Base-by-base conservation (phyloP, 1,140 invertebrate genomes). In the Meloidogyne hapla region DNA sequence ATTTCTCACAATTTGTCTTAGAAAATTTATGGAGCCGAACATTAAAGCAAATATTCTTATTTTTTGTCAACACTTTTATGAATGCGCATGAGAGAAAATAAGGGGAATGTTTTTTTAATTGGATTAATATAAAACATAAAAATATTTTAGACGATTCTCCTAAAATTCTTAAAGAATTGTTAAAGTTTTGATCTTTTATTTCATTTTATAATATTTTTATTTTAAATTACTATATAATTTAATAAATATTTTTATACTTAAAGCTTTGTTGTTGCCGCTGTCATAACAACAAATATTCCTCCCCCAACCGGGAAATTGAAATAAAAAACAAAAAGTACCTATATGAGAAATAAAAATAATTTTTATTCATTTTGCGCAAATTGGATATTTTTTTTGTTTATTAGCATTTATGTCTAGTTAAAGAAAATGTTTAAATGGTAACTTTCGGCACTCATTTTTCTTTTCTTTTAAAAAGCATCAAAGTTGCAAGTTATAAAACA, bases 261-360 rank as follows among this genome's bases (percentile, higher is more conserved):
- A 56, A 56, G n/a, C 48, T 56, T 56, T 56, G 48, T 56, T 56
- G 48, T 56, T 56, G n/a, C 48, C 48, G 48, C 48, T 56, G 48
- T 56, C 48, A 56, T 56, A 56, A 56, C 48, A 56, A 56, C 48
- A 56, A 56, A 56, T n/a, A 56, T n/a, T n/a, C 3, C 13, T 12
- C 40, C 9, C 13, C 1, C 1, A 45, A 45, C 42, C 42, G 42
- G 42, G 48, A 56, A 56, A 56, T 56, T 18, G 48, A 56, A 56
- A 56, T 56, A n/a, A 56, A 56, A 6, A 56, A 56, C 3, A 56
- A n/a, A 15, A 18, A 48, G 45, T 33, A 33, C 33, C 33, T 33
- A 33, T 33, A 33, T 33, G 9, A 33, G 33, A 33, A 33, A 48
- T 48, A 18, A 48, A 48, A 48, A 48, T 18, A 48, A 18, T 48